Evolutionary conservation across 2,113 vertebrate genomes (phyloP), one percentile per base, ranked within the genome.

Genomic region (Mustela nigripes): DNA sequence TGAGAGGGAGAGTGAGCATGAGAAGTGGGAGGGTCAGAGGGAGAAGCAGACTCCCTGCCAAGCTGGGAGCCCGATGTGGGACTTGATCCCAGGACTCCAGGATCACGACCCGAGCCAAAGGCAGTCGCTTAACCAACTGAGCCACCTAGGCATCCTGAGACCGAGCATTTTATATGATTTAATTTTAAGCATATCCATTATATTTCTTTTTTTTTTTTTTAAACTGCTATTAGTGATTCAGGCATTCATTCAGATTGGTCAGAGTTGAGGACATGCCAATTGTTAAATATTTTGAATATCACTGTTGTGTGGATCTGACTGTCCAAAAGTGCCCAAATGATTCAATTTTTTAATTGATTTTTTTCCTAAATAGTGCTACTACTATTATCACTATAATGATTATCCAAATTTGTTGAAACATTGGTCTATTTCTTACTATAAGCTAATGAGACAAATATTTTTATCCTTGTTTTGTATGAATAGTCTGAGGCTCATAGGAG

Each of bases 231-330:
- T 48, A 60, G 28, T 79, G 62, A 24, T 48, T 81, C 86, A 53
- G 19, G 33, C 42, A 63, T 89, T 94, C n/a, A 74, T 73, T 89
- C n/a, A 74, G 42, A 83, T 82, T 89, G 53, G 65, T 89, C 33
- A 89, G 78, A 94, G n/a, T 53, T 74, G 67, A 81, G 26, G 85
- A 73, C 63, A 50, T 74, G 67, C 18, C 50, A 71, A 22, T 71
- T 53, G 33, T 74, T 39, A 42, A n/a, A 82, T 74, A 89, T 73
- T 94, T 82, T 94, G 56, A 78, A 89, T 74, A 82, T 39, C 33
- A n/a, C 42, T 82, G 26, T 94, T 82, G 19, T 33, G 12, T 63
- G 65, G 45, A 50, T 39, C 33, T 94, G 71, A 31, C 39, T 60
- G 50, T 50, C 18, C 39, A 36, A 82, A 94, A 58, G 73, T 53